phyloP scores from a whole-genome alignment of 2,888 invertebrate genomes.

The Ormyrus rosae region DNA sequence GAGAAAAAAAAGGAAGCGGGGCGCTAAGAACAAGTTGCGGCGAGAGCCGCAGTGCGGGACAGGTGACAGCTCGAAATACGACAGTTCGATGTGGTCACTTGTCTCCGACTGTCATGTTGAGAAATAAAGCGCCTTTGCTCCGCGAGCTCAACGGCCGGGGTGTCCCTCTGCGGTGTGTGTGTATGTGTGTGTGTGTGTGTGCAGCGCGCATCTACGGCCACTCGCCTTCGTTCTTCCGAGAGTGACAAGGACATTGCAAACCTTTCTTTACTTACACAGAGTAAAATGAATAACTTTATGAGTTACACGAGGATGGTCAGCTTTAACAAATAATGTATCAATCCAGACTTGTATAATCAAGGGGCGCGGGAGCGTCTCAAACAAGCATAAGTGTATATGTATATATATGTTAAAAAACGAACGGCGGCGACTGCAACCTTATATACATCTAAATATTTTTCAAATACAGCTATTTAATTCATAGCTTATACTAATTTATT shows the following conservation, averaged over 20 bases:
- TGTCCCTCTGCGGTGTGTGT: slow-evolving; percentile 33
- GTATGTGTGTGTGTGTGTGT: not conserved
- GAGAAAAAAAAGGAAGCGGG: slow-evolving; percentile 5
- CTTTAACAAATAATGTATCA: no score
- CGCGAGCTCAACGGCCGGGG: slow-evolving; percentile 46
- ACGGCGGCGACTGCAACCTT: no score
- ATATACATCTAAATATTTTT: no score
- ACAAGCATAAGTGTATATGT: no score
- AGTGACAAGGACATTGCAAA: slow-evolving; percentile 5
- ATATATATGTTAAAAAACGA: no score
- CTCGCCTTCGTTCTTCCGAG: slow-evolving; percentile 41
- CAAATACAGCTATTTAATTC: no score
- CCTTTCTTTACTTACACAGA: no score
- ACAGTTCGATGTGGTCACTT: slow-evolving; percentile 71
- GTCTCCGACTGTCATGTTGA: slow-evolving; percentile 66
- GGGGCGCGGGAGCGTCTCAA: no score
- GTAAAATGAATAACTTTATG: no score
- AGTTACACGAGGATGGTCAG: no score
- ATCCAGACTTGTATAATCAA: no score
- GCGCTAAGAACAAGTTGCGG: slow-evolving; percentile 55
- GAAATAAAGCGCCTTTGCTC: slow-evolving; percentile 64
- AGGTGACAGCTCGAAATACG: slow-evolving; percentile 69
- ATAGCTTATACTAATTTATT: no score
- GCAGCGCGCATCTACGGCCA: not conserved
- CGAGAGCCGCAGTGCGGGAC: slow-evolving; percentile 46